phyloP scores from a whole-genome alignment of 2,888 invertebrate species.

The Lasioglossum pauxillum region DNA sequence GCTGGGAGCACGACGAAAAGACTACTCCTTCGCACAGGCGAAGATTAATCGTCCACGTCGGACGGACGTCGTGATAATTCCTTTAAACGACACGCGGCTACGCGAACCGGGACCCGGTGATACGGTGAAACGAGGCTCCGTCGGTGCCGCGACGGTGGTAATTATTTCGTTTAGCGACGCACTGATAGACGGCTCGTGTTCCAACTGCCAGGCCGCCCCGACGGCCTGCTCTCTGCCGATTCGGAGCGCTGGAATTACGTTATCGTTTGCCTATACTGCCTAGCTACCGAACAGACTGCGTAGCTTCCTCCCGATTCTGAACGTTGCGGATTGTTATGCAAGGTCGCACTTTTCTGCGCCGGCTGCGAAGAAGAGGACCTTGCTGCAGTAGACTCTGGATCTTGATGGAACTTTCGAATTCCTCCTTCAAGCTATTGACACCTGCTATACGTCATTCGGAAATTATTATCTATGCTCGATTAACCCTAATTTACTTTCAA shows the following conservation, averaged over 20 bases:
- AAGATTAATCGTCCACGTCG: conserved; percentile 68
- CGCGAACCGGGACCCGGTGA: conserved; percentile 42
- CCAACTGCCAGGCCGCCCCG: neutral
- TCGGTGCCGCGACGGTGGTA: conserved; percentile 55
- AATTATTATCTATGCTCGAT: too few relatives aligned
- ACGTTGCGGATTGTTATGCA: too few relatives aligned
- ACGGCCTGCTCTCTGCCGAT: neutral
- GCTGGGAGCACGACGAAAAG: conserved; percentile 57
- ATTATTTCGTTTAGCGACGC: conserved; percentile 60
- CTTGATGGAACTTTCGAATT: too few relatives aligned
- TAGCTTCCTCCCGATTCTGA: neutral
- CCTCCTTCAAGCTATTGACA: too few relatives aligned
- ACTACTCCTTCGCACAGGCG: conserved; percentile 54
- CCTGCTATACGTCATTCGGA: too few relatives aligned
- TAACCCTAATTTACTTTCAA: too few relatives aligned
- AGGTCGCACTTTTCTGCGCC: too few relatives aligned
- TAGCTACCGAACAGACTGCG: neutral
- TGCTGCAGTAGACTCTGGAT: too few relatives aligned
- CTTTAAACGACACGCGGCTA: conserved; percentile 64
- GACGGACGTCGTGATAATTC: conserved; percentile 66
- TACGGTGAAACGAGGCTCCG: conserved; percentile 57
- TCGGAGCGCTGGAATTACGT: neutral
- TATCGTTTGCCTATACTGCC: neutral
- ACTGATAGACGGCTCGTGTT: conserved; percentile 53
- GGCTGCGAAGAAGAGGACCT: too few relatives aligned